Percentiles rank a stretch among this genome's conserved stretches.
Conservation (phyloP, 1,140 invertebrate genomes). For the Ceratina calcarata region DNA sequence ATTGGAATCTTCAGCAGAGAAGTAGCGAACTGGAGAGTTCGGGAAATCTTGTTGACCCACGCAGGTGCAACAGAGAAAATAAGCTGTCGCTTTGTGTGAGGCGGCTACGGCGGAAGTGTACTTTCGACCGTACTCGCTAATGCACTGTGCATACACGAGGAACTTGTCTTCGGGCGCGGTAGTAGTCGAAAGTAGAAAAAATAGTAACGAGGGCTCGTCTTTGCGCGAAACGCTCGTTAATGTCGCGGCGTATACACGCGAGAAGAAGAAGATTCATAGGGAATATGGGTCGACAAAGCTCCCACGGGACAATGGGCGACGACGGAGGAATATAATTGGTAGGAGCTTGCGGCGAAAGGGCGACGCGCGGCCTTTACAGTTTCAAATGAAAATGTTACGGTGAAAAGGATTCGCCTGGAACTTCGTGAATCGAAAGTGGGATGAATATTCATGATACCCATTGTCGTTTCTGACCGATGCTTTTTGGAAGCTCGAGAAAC, state of each 20-base stretch:
- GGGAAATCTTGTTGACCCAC: too few species aligned
- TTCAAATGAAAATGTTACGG: too few species aligned
- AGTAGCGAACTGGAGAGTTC: too few species aligned
- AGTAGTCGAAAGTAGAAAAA: slow-evolving; percentile 17
- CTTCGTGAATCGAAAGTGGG: neutral
- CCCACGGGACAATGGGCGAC: slow-evolving; percentile 9
- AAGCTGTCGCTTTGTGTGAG: slow-evolving; percentile 23
- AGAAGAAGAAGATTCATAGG: neutral
- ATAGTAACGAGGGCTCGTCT: slow-evolving; percentile 33
- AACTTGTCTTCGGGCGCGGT: slow-evolving; percentile 20
- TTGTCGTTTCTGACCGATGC: too few species aligned
- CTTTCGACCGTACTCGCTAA: slow-evolving; percentile 51
- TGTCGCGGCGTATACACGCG: slow-evolving; percentile 5
- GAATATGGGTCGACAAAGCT: slow-evolving; percentile 23
- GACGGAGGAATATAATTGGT: neutral
- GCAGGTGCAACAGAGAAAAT: slow-evolving; percentile 43
- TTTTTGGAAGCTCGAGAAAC: too few species aligned
- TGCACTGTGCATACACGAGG: slow-evolving; percentile 48
- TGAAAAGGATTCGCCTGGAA: neutral
- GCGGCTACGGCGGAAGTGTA: slow-evolving; percentile 51
- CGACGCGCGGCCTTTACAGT: neutral
- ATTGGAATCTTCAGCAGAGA: too few species aligned
- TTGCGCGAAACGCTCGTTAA: slow-evolving; percentile 26
- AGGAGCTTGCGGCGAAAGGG: neutral
- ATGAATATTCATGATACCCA: neutral